Conservation (phyloP, 2,113 vertebrate species). For the Arvicanthis niloticus region DNA sequence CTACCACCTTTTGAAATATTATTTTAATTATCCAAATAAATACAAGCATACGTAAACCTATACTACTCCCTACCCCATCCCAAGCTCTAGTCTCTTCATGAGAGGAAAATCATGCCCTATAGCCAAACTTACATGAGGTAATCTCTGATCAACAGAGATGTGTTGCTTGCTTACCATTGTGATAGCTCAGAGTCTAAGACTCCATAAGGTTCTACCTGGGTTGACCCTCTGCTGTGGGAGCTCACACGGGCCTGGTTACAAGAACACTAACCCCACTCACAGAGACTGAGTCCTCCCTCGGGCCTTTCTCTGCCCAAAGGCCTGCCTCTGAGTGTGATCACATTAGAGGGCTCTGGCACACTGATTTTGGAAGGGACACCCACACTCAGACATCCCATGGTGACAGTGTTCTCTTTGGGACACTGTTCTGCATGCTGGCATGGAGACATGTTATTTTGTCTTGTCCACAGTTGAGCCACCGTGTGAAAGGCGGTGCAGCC, state of each 20-base stretch:
- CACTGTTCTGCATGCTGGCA: background rate
- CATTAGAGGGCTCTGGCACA: background rate
- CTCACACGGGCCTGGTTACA: background rate
- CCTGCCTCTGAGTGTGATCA: background rate
- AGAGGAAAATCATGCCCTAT: background rate
- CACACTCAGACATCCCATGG: too few relatives aligned
- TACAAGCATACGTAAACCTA: background rate
- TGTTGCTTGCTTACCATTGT: rapidly evolving
- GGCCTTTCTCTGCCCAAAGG: too few relatives aligned
- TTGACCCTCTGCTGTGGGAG: background rate
- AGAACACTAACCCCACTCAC: too few relatives aligned
- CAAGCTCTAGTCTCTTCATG: background rate
- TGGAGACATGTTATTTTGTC: background rate
- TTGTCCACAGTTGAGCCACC: background rate
- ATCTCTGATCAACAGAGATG: too few relatives aligned
- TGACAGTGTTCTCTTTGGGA: background rate
- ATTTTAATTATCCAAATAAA: background rate
- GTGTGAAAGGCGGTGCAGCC: rapidly evolving
- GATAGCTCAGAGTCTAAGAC: background rate
- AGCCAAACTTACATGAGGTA: background rate
- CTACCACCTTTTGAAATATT: background rate
- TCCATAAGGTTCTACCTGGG: too few relatives aligned
- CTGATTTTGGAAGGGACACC: background rate
- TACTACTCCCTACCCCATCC: background rate
- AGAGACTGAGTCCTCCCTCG: rapidly evolving